Base-by-base conservation (phyloP, 2,113 vertebrate species). In the Toxotes chatareus region DNA sequence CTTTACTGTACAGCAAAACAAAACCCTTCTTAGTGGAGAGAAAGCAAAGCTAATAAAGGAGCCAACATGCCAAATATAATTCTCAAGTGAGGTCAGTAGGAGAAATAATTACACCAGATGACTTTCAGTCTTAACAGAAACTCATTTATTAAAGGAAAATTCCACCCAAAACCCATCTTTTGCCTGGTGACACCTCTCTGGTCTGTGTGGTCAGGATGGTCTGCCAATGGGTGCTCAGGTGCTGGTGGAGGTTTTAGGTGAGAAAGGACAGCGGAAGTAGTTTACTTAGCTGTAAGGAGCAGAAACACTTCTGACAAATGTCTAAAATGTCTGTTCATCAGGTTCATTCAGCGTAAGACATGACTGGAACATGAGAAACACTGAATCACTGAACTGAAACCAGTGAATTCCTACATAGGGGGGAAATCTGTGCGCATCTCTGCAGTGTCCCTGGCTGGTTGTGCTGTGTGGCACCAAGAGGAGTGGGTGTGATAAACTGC, bases 401-500 rank as follows among this genome's bases (percentile, higher is more conserved):
- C 73, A 27, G 55, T 14, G n/a, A 70, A 68, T 79, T 66, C 60
- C 73, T 67, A 47, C 42, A 14, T 1, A 5, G 40, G 17, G 12
- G 27, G 40, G 7, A 32, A 40, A 68, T 74, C 13, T 32, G 72
- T 67, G 62, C 9, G 32, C 40, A 44, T 66, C n/a, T 67, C 61
- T 64, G 75, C 64, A 73, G 64, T 17, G 63, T 76, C 74, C 46
- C 56, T 38, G 61, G 62, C 64, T 84, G 61, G 64, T 57, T 56
- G 56, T 59, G 36, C 68, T 61, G 69, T 81, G 74, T 83, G 80
- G 67, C 70, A 76, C 47, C 4, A 34, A 78, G 51, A 66, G 60
- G 46, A 69, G 85, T 57, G 81, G 56, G 71, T 79, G 80, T 86
- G 86, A 89, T 79, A 86, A 90, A 92, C 90, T 87, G 88, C 82